A percentile compares a stretch with the other conserved stretches of the same genome.
These are phyloP conservation scores for Cynopterus sphinx DNA, from an alignment of 2,797 vertebrate species.

Conservation along the genomic window DNA sequence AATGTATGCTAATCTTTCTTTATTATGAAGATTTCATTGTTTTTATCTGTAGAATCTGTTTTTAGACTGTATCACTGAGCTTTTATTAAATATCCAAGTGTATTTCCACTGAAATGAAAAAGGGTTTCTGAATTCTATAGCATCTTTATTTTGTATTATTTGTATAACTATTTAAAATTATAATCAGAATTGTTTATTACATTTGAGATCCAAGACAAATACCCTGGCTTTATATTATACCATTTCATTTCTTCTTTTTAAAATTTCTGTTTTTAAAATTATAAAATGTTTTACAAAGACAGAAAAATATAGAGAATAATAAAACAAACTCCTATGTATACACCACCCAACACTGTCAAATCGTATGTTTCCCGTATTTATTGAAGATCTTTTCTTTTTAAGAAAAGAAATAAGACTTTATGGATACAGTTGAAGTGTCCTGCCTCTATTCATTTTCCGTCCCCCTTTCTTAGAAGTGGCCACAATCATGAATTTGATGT, in stretches of 20 bases:
- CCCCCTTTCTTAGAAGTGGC: conserved; percentile 36
- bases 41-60: conserved; percentile 46
- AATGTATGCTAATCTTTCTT: conserved; percentile 50
- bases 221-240: conserved; percentile 19
- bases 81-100: conserved; percentile 58
- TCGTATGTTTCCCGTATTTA: conserved; percentile 21
- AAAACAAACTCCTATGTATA: conserved; percentile 2
- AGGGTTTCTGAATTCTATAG: neutral
- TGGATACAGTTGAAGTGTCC: conserved; percentile 24
- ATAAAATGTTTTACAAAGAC: neutral
- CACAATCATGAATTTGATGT: conserved; percentile 1
- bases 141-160: conserved; percentile 58
- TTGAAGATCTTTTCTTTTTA: neutral
- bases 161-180: conserved; percentile 60
- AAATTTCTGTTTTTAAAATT: conserved; percentile 1
- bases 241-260: conserved; percentile 14
- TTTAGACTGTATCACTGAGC: conserved; percentile 4
- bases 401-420: conserved; percentile 8
- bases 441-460: neutral
- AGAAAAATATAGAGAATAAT: conserved; percentile 13
- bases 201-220: conserved; percentile 46
- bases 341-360: neutral
- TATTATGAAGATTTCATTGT: conserved; percentile 47
- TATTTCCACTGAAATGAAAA: conserved; percentile 50
- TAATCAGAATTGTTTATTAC: conserved; percentile 20